Evolutionary conservation across 2,888 invertebrate species (phyloP), one percentile per base, ranked within the genome.

Genomic region (Panopea generosa): DNA sequence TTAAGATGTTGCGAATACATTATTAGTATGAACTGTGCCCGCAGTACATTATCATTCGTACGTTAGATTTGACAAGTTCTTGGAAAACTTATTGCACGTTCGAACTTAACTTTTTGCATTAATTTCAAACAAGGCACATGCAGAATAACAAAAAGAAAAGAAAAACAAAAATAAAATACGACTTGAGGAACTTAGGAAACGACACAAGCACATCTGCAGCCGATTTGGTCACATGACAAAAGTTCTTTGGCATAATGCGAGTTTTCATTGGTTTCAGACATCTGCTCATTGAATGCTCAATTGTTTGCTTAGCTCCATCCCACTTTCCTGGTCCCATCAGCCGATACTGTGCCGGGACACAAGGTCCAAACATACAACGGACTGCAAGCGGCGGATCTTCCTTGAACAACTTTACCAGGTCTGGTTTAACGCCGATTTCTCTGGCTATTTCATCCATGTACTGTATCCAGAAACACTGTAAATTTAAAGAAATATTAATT

Each of bases 391-490:
- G 33, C 0, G 89, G 90, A 45, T 90, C 89, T 27, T 82, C 63
- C 14, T 69, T 33, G 57, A 88, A 77, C 40, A 90, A 70, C 20
- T 56, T 52, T 49, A 65, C 60, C n/a, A 91, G 50, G 61, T 87
- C 72, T 2, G 91, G 91, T 43, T 79, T 80, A 2, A 74, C 89
- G 1, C 90, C 90, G 26, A 91, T 85, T 61, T 87, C 66, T 3
- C 65, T 38, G 1, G 91, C 91, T 7, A 91, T 79, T 22, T 89
- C 87, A 75, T 91, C 91, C 91, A 91, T 91, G 77, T 90, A 89
- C 2, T 86, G 82, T 6, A 91, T 88, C 91, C 91, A 91, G 73
- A 87, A 90, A 16, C 90, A 89, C 91, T 91, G 85, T 38, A 84
- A 84, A 9, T 24, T 60, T 27, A 72, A 16, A 61, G 56, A 65